Evolutionary conservation across 2,113 vertebrate genomes (phyloP).

Genomic region (Otolemur garnettii): DNA sequence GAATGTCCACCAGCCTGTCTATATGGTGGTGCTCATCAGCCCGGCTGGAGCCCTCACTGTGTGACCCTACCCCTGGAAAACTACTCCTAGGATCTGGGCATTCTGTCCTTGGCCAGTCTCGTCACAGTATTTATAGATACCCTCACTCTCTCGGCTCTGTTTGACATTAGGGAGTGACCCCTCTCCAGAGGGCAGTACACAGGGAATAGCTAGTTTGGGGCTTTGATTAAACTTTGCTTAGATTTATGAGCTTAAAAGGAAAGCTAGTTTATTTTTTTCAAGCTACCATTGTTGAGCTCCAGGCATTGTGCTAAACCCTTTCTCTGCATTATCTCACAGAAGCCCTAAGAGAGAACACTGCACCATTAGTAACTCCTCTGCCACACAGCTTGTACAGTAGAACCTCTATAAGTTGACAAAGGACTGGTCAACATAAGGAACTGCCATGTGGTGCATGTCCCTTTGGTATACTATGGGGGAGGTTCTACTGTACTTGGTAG

Average conservation of each 20-base stretch:
- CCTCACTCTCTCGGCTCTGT: neutral
- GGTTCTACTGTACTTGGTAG: neutral
- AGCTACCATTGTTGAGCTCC: neutral
- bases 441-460: too few species aligned
- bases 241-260: constrained; percentile 66
- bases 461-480: too few species aligned
- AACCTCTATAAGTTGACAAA: too few species aligned
- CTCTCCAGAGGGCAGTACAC: neutral
- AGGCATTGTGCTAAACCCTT: neutral
- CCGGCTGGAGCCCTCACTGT: neutral
- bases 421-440: too few species aligned
- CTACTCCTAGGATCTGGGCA: neutral
- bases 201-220: neutral
- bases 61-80: neutral
- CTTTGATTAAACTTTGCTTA: constrained; percentile 58
- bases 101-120: neutral
- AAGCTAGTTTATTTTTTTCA: neutral
- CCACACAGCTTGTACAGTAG: neutral
- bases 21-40: accelerated
- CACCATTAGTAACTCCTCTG: neutral
- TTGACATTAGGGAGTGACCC: neutral
- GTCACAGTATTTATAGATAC: neutral
- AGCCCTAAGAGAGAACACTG: neutral
- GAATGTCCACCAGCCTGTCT: too few species aligned
- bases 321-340: neutral